Percentiles rank a stretch among this genome's conserved stretches.
Evolutionary conservation across 92 coral and sea anemone species (phyloP).

Genomic region (Diadumene lineata): DNA sequence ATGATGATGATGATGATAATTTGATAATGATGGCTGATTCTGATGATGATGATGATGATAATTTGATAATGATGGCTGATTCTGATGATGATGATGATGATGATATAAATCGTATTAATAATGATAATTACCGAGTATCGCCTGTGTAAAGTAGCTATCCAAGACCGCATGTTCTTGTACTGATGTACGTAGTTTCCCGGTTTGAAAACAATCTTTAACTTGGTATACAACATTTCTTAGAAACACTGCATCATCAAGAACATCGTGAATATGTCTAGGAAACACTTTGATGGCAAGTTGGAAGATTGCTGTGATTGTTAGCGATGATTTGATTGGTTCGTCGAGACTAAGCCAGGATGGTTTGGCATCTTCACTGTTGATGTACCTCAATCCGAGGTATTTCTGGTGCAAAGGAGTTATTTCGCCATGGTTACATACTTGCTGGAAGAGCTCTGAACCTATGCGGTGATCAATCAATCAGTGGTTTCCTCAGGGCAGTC

Average conservation of each 20-base stretch:
- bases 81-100: neutral
- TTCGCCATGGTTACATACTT: conserved; percentile 58
- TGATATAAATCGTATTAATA: neutral
- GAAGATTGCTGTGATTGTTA: conserved; percentile 46
- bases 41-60: too few relatives aligned
- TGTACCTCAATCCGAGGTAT: conserved; percentile 80
- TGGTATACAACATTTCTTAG: conserved; percentile 53
- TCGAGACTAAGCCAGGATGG: conserved; percentile 73
- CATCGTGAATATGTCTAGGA: conserved; percentile 54
- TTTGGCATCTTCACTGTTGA: conserved; percentile 76
- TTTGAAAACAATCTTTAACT: conserved; percentile 62
- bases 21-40: too few relatives aligned
- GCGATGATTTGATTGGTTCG: conserved; percentile 35
- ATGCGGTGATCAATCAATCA: too few relatives aligned
- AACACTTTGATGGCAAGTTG: conserved; percentile 80
- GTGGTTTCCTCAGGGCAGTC: too few relatives aligned
- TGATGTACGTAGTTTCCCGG: conserved; percentile 64
- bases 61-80: too few relatives aligned
- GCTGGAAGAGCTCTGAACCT: conserved; percentile 61
- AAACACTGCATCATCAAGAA: conserved; percentile 24
- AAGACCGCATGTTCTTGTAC: conserved; percentile 67
- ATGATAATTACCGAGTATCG: conserved; percentile 26
- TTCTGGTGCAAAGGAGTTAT: conserved; percentile 48
- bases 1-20: neutral
- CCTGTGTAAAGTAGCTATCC: conserved; percentile 88